Evolutionary conservation across 1,140 invertebrate genomes (phyloP).

Genomic region (Listronotus bonariensis): DNA sequence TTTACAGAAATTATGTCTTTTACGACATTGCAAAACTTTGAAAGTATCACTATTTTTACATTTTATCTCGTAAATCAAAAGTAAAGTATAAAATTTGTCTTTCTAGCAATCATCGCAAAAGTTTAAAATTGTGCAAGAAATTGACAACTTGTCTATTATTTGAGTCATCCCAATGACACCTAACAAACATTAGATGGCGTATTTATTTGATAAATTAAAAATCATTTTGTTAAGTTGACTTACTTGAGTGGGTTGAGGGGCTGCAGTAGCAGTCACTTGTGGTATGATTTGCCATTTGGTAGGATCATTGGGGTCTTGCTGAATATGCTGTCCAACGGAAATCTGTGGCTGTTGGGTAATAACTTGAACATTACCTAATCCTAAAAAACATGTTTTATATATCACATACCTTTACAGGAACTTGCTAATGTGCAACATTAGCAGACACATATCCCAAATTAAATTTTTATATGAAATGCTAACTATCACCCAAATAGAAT

Average conservation of each 20-base stretch:
- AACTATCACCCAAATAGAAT: not conserved
- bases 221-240: conserved; percentile 12
- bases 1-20: no score
- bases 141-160: no score
- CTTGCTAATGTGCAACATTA: not conserved
- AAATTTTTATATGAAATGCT: no score
- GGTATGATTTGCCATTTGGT: conserved; percentile 80
- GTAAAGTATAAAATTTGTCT: no score
- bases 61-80: no score
- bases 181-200: not conserved
- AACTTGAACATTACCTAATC: conserved; percentile 77
- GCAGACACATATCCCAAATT: not conserved
- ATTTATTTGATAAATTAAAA: no score
- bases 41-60: no score
- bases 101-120: no score
- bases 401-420: no score
- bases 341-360: conserved; percentile 61
- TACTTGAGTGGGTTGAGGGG: conserved; percentile 50
- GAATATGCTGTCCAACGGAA: conserved; percentile 63
- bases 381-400: conserved; percentile 50
- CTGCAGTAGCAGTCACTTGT: conserved; percentile 40
- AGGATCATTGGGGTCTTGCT: conserved; percentile 77
- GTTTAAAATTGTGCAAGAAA: no score
- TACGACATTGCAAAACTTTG: no score
- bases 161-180: no score